These are phyloP conservation scores for Kobus ellipsiprymnus DNA, from an alignment of 2,113 vertebrate species.

Conservation along the genomic window DNA sequence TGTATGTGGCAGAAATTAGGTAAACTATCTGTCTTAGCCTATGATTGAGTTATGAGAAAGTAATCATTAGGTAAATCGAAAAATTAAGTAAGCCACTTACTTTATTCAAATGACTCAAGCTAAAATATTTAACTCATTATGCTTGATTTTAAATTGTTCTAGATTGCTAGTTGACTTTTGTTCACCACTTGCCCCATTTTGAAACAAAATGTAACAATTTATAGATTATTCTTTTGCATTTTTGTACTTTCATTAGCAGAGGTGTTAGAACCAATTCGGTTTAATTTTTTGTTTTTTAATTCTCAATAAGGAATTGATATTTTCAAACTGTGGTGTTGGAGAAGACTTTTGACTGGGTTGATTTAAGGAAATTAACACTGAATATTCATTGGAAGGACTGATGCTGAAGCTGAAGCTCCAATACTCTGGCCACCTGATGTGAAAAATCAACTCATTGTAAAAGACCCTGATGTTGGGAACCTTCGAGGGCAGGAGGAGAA, in stretches of 20 bases:
- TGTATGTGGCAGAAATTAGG: background rate
- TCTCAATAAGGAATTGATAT: background rate
- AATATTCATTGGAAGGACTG: background rate
- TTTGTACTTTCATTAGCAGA: background rate
- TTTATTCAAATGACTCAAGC: background rate
- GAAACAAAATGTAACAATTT: background rate
- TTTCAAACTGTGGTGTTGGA: background rate
- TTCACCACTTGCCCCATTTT: background rate
- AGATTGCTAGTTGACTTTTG: background rate
- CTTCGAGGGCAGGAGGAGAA: background rate
- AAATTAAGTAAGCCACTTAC: background rate
- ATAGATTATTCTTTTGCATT: background rate
- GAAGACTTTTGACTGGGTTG: background rate
- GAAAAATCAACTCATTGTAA: background rate
- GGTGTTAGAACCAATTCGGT: background rate
- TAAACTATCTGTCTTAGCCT: background rate
- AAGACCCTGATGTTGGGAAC: background rate
- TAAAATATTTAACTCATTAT: background rate
- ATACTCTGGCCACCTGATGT: background rate
- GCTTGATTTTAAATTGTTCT: background rate
- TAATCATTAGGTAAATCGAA: background rate
- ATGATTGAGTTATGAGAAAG: background rate
- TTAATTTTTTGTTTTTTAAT: background rate
- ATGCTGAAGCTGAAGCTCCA: background rate
- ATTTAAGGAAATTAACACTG: background rate